Conservation (phyloP, 2,888 invertebrate genomes). For the Julus scandinavius region DNA sequence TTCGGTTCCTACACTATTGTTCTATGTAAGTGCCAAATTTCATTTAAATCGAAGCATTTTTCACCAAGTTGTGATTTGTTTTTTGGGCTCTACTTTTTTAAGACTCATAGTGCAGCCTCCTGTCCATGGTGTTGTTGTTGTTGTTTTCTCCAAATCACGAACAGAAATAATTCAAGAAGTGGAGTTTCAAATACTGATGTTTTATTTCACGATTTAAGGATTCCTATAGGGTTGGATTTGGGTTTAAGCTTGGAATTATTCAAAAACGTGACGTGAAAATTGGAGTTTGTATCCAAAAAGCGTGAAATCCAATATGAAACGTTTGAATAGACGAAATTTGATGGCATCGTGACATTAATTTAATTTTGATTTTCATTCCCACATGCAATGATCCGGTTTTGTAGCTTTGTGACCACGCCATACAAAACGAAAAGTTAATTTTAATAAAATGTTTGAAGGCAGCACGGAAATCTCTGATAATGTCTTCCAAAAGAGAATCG, state of each 20-base stretch:
- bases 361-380: neutral
- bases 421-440: neutral
- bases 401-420: neutral
- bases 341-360: neutral
- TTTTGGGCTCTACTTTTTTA: too few species aligned
- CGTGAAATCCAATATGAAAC: neutral
- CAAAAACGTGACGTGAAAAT: neutral
- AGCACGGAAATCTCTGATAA: constrained; percentile 15
- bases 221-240: neutral
- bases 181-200: too few species aligned
- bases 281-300: neutral
- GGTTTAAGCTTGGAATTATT: neutral
- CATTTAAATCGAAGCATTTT: too few species aligned
- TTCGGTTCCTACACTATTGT: too few species aligned
- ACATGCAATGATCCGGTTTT: neutral
- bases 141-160: too few species aligned
- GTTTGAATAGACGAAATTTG: neutral
- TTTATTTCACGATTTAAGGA: too few species aligned
- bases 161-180: too few species aligned
- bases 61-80: too few species aligned
- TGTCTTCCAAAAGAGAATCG: constrained; percentile 22
- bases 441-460: constrained; percentile 30
- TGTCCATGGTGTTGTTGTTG: too few species aligned
- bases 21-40: too few species aligned
- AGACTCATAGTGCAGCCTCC: too few species aligned